A percentile compares a stretch with the other conserved stretches of the same genome.
These are phyloP conservation scores for Varanus komodoensis DNA, from an alignment of 2,113 vertebrate species.

Conservation along the genomic window DNA sequence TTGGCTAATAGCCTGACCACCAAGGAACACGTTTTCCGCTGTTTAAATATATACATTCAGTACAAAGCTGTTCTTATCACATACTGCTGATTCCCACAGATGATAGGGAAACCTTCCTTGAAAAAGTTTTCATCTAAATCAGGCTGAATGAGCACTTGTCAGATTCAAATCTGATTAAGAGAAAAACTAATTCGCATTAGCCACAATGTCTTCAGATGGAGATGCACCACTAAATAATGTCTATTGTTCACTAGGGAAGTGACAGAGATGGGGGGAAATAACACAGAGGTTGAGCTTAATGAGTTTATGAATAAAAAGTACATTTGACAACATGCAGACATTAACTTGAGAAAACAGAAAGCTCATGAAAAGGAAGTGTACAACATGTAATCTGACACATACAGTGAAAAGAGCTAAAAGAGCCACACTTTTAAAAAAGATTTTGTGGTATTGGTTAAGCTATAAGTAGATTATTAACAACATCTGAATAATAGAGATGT, in stretches of 20 bases:
- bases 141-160: not conserved
- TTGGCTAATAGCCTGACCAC: not conserved
- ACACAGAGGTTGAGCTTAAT: constrained; percentile 65
- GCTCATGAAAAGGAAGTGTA: not conserved
- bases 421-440: constrained; percentile 41
- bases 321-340: constrained; percentile 57
- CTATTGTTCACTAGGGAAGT: constrained; percentile 17
- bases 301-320: constrained; percentile 35
- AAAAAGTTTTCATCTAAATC: no score
- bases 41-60: not conserved
- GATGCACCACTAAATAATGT: not conserved
- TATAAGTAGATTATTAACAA: constrained; percentile 68
- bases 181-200: not conserved
- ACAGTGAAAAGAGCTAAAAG: constrained; percentile 51
- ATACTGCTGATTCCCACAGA: not conserved
- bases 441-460: constrained; percentile 36
- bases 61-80: not conserved
- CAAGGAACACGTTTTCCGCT: not conserved
- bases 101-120: not conserved
- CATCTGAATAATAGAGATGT: constrained; percentile 45
- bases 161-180: not conserved
- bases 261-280: constrained; percentile 48
- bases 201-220: not conserved
- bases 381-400: constrained; percentile 57
- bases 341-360: constrained; percentile 40